Base-by-base conservation (phyloP, 2,113 vertebrate species). In the Erythrocebus patas region DNA sequence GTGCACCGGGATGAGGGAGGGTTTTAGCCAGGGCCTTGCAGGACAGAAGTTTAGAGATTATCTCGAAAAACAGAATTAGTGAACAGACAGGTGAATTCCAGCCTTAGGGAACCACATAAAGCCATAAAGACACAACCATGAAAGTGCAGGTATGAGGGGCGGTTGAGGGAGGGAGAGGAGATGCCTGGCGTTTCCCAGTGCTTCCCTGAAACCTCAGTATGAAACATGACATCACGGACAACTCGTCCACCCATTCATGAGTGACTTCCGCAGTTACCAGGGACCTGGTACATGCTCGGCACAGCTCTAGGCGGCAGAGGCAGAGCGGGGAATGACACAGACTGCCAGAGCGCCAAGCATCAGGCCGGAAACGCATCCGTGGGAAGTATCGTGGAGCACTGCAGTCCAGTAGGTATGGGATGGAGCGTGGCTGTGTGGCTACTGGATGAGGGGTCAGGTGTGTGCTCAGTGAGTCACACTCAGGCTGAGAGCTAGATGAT, bases 371-470 rank as follows among this genome's bases (percentile, higher is more conserved):
- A 70, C 3, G 9, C n/a, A 40, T 5, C 3, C 0, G 3, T 61
- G 32, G 6, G 52, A 14, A 6, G 13, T 2, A 10, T 25, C 76
- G 12, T 16, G 23, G 40, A 43, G 32, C 5, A 10, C 40, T 11
- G 20, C 25, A 7, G 0, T 48, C 38, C 25, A 52, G 23, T 1
- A 89, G 83, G 45, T 1, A 68, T 3, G 2, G 30, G 30, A 38
- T 16, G 23, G 22, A 25, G 38, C 0, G 1, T 9, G 43, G 11
- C 70, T 38, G 30, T 1, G 20, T 16, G 32, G 9, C 50, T 13
- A 20, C n/a, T 17, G 40, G 40, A 9, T 6, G 22, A 17, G 5
- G 52, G 6, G 7, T 25, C 3, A 11, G 48, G n/a, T 14, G 38
- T 16, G 27, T 72, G 18, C 66, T 72, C 50, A 38, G 85, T 23